Evolutionary conservation across 2,113 vertebrate species (phyloP).

Genomic region (Stigmatopora nigra): DNA sequence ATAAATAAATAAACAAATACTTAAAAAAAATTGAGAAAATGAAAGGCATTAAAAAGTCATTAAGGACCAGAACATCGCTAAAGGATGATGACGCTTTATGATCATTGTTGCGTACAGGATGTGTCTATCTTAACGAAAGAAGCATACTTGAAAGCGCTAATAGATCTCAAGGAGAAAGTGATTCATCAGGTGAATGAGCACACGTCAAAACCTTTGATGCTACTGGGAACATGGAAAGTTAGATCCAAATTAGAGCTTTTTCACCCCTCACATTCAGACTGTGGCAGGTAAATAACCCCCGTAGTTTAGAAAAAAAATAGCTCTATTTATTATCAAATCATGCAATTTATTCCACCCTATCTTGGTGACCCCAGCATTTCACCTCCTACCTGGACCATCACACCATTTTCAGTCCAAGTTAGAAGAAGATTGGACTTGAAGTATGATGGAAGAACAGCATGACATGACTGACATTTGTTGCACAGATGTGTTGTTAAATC

Average conservation of each 20-base stretch:
- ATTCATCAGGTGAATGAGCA: conserved; percentile 27
- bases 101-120: not conserved
- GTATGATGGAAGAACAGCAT: not conserved
- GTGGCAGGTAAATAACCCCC: conserved; percentile 55
- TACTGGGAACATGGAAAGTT: conserved; percentile 17
- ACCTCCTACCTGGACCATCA: not conserved
- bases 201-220: conserved; percentile 37
- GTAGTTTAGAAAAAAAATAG: conserved; percentile 43
- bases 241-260: conserved; percentile 43
- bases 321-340: conserved; percentile 52
- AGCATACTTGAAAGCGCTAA: not conserved
- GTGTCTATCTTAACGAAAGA: not conserved
- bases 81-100: not conserved
- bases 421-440: not conserved
- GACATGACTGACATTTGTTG: not conserved
- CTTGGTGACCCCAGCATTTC: not conserved
- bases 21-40: not conserved
- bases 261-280: conserved; percentile 17
- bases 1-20: not conserved
- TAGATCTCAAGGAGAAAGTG: not conserved
- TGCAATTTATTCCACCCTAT: conserved; percentile 2
- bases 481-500: not conserved
- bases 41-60: not conserved
- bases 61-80: not conserved
- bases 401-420: not conserved